Conservation (phyloP, 2,797 vertebrate species). For the Antrozous pallidus region DNA sequence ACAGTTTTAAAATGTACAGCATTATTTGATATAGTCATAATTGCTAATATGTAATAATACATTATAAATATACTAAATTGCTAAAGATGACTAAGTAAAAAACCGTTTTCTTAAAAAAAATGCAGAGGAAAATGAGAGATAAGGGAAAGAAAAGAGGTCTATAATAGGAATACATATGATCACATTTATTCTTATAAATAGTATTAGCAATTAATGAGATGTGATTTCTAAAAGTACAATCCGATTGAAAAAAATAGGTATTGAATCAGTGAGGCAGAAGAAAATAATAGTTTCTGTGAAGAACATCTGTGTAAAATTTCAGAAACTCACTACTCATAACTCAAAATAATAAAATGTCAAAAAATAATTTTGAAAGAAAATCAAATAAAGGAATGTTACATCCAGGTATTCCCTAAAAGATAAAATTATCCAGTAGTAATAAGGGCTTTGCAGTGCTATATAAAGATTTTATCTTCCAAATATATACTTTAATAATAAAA, state of each 20-base stretch:
- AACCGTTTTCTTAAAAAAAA: not conserved
- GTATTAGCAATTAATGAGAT: not conserved
- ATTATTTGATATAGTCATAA: not conserved
- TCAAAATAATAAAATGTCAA: not conserved
- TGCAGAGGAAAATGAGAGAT: not conserved
- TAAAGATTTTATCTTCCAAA: not conserved
- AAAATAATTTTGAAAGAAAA: slow-evolving; percentile 8
- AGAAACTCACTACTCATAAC: not conserved
- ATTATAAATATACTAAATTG: not conserved
- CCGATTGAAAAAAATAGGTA: not conserved
- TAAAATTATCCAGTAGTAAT: not conserved
- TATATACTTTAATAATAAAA: not conserved
- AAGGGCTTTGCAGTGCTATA: not conserved
- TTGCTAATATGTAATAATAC: not conserved
- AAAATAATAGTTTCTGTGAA: not conserved
- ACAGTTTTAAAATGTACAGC: not conserved
- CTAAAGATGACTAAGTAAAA: not conserved
- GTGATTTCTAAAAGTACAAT: not conserved
- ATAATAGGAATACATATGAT: not conserved
- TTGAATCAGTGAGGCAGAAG: not conserved
- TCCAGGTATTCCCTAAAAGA: not conserved
- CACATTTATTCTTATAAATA: not conserved
- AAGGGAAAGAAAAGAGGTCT: not conserved
- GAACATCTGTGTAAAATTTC: not conserved
- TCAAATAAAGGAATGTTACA: not conserved